Percentiles rank a stretch among this genome's conserved stretches.
Conservation (phyloP, 2,113 vertebrate species). For the Callorhinus ursinus region DNA sequence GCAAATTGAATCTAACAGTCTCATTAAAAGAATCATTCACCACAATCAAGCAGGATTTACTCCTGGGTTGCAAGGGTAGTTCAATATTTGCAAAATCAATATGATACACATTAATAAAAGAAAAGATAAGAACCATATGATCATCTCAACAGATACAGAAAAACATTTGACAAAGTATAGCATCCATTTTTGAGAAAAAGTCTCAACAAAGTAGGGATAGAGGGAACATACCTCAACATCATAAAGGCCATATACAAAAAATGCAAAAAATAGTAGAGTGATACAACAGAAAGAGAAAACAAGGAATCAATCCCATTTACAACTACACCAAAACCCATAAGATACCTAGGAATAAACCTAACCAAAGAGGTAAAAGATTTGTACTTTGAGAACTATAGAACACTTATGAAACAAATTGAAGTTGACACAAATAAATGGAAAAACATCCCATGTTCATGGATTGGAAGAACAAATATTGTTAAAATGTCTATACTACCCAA, state of each 20-base stretch:
- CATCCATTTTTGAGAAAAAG: background rate
- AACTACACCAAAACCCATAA: too few relatives aligned
- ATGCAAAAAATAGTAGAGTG: background rate
- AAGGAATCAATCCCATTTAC: too few relatives aligned
- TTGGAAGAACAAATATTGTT: background rate
- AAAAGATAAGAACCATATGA: background rate
- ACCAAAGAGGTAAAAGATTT: background rate
- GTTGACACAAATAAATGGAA: background rate
- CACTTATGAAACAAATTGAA: background rate
- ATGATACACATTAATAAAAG: background rate
- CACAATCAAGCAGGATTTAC: background rate
- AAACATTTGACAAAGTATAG: background rate
- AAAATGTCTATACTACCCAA: background rate
- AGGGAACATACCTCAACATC: background rate
- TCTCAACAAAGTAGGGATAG: background rate
- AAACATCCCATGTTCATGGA: background rate
- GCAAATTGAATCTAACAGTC: background rate
- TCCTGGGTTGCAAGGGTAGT: background rate
- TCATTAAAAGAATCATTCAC: background rate
- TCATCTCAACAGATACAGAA: background rate
- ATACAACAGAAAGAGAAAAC: too few relatives aligned
- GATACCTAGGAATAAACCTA: background rate
- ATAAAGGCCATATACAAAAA: background rate
- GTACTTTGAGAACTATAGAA: background rate
- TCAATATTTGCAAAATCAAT: background rate